These are phyloP conservation scores for Parthenolecanium corni DNA, from an alignment of 2,888 invertebrate species.

Conservation along the genomic window DNA sequence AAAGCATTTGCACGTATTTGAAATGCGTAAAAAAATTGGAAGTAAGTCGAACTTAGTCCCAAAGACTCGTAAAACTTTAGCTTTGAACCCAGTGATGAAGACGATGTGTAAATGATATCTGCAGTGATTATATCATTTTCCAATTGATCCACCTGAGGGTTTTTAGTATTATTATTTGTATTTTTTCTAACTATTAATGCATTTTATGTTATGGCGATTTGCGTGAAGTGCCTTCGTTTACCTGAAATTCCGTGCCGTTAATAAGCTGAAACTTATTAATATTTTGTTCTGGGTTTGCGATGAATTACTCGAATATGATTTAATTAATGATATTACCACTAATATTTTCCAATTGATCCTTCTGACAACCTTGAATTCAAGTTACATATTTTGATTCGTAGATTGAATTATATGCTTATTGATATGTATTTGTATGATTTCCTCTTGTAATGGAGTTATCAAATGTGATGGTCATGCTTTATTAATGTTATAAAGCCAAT, in stretches of 20 bases:
- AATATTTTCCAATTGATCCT: conserved; percentile 1
- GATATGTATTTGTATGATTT: too few relatives aligned
- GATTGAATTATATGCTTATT: too few relatives aligned
- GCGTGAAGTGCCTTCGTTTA: neutral
- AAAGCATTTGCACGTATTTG: conserved; percentile 92
- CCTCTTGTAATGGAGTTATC: too few relatives aligned
- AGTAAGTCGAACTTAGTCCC: conserved; percentile 33
- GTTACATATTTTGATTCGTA: too few relatives aligned
- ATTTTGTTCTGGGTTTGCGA: conserved; percentile 26
- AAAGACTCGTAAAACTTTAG: too few relatives aligned
- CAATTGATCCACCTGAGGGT: conserved; percentile 26
- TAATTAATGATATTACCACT: too few relatives aligned
- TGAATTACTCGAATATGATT: conserved; percentile 1
- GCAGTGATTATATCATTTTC: neutral
- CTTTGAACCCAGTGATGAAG: too few relatives aligned
- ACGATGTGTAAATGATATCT: too few relatives aligned
- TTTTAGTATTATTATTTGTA: neutral
- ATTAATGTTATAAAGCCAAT: too few relatives aligned
- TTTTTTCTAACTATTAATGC: neutral
- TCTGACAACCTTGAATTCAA: conserved; percentile 9
- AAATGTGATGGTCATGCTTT: too few relatives aligned
- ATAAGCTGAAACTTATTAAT: conserved; percentile 6
- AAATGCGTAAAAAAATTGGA: conserved; percentile 83
- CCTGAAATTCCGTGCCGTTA: neutral
- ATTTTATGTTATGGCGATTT: neutral